These are phyloP conservation scores for Linnaemya tessellans DNA, from an alignment of 2,888 invertebrate genomes.

Conservation along the genomic window DNA sequence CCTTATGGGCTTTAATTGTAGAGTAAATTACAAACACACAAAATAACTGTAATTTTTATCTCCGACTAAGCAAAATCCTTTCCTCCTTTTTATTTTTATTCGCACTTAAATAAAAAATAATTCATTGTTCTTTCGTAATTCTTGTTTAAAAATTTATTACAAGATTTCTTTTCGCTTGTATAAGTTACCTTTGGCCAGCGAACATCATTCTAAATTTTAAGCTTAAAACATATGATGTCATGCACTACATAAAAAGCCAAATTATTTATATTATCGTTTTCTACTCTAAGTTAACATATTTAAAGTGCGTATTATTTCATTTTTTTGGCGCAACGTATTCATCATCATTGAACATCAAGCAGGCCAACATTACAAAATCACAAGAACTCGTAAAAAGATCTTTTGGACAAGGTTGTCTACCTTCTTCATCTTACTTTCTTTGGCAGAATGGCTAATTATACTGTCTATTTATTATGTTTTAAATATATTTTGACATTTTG, in stretches of 20 bases:
- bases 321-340: constrained; percentile 14
- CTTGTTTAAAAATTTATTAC: constrained; percentile 1
- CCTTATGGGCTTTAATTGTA: no score
- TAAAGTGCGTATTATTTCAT: constrained; percentile 21
- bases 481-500: constrained; percentile 72
- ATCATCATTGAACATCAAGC: constrained; percentile 34
- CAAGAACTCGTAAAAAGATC: constrained; percentile 31
- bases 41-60: background rate
- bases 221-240: constrained; percentile 27
- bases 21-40: no score
- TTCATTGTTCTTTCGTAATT: background rate
- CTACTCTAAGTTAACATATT: constrained; percentile 23
- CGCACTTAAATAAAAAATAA: background rate
- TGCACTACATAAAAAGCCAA: constrained; percentile 5
- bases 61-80: background rate
- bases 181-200: constrained; percentile 1
- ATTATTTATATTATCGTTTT: constrained; percentile 11
- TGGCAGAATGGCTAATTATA: constrained; percentile 50
- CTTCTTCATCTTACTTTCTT: constrained; percentile 18
- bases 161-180: background rate
- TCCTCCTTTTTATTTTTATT: background rate
- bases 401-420: constrained; percentile 17
- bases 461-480: constrained; percentile 64
- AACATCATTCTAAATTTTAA: constrained; percentile 11
- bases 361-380: constrained; percentile 7